These are phyloP conservation scores for Hozukius guyotensis DNA, from an alignment of 2,797 vertebrate genomes.

Conservation along the genomic window DNA sequence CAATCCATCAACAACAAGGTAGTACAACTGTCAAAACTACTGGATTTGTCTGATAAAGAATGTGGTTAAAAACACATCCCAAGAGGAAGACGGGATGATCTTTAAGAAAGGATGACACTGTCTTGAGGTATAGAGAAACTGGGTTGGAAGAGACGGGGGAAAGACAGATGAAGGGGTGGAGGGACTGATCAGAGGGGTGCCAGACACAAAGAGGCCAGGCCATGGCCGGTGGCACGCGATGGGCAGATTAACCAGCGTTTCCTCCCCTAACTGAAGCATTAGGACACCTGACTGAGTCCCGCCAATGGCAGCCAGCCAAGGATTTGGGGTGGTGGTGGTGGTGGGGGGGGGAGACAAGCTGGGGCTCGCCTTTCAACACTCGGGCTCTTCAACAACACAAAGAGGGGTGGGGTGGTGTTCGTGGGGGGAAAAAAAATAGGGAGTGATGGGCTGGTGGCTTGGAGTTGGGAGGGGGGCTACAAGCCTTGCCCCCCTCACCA, in stretches of 20 bases:
- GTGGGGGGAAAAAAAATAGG: slow-evolving; percentile 18
- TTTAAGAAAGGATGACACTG: slow-evolving; percentile 62
- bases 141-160: slow-evolving; percentile 66
- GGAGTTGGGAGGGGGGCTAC: slow-evolving; percentile 60
- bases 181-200: slow-evolving; percentile 79
- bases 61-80: slow-evolving; percentile 4
- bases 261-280: slow-evolving; percentile 83
- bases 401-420: slow-evolving; percentile 73
- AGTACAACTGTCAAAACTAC: slow-evolving; percentile 11
- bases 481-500: slow-evolving; percentile 84
- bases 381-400: slow-evolving; percentile 77
- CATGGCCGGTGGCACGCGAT: slow-evolving; percentile 81
- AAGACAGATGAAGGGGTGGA: slow-evolving; percentile 79
- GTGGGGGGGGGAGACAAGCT: slow-evolving; percentile 41
- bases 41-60: slow-evolving; percentile 1
- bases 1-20: background rate
- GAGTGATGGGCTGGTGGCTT: slow-evolving; percentile 71
- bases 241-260: slow-evolving; percentile 83
- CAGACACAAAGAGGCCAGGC: slow-evolving; percentile 82
- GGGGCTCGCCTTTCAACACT: slow-evolving; percentile 79
- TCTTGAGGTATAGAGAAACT: slow-evolving; percentile 66
- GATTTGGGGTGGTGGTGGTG: slow-evolving; percentile 50
- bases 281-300: slow-evolving; percentile 83
- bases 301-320: slow-evolving; percentile 80
- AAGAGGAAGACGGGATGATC: slow-evolving; percentile 49